phyloP scores from a whole-genome alignment of 2,797 vertebrate species.

The Microtus agrestis region DNA sequence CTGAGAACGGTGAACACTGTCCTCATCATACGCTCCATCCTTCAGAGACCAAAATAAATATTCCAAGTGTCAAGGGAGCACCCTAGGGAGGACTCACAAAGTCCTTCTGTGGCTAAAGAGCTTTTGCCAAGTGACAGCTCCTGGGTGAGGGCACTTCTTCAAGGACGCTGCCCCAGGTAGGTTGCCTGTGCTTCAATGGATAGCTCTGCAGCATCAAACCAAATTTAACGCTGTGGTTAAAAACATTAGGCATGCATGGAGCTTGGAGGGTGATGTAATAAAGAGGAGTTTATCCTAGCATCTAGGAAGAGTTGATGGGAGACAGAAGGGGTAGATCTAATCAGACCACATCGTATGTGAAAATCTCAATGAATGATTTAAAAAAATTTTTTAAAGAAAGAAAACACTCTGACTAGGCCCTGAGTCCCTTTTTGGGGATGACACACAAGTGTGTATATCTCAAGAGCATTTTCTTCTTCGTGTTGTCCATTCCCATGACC shows the following conservation, averaged over 20 bases:
- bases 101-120: not conserved
- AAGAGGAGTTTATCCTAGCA: not conserved
- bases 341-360: not conserved
- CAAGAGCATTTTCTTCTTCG: not conserved
- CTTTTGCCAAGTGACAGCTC: not conserved
- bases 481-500: accelerated
- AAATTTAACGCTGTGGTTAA: not conserved
- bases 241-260: not conserved
- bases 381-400: not conserved
- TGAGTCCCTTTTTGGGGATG: not conserved
- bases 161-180: not conserved
- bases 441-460: not conserved
- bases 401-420: not conserved
- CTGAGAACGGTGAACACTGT: not conserved
- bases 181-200: not conserved
- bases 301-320: not conserved
- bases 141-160: not conserved
- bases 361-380: not conserved
- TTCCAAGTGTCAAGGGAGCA: not conserved
- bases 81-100: not conserved
- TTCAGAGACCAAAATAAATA: not conserved
- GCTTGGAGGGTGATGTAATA: not conserved
- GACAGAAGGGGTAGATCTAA: not conserved
- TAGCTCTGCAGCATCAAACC: not conserved
- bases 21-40: not conserved